phyloP scores from a whole-genome alignment of 2,113 vertebrate species.

The Thinocorus orbignyianus region DNA sequence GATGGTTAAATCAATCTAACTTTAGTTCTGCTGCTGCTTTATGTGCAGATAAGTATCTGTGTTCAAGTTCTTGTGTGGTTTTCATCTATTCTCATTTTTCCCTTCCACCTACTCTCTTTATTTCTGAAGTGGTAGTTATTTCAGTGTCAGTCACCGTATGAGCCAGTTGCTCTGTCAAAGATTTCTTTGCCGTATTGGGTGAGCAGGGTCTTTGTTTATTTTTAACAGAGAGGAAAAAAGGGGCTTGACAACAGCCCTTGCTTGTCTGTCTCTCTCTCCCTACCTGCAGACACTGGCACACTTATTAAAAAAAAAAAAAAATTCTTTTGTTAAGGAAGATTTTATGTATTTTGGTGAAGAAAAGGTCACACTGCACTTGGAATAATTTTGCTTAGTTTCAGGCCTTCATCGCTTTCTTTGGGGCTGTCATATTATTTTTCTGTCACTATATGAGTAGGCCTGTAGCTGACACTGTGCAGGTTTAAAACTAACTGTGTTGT shows the following conservation, averaged over 20 bases:
- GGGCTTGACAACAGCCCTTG: background rate
- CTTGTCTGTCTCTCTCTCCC: background rate
- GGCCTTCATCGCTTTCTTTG: constrained; percentile 15
- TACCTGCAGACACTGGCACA: background rate
- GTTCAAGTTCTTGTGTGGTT: background rate
- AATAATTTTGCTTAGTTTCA: constrained; percentile 44
- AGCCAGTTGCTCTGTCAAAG: background rate
- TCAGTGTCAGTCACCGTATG: background rate
- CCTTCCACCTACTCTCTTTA: background rate
- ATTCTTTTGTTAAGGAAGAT: constrained; percentile 38
- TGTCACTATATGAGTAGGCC: constrained; percentile 28
- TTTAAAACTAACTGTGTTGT: constrained; percentile 59
- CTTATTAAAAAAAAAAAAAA: background rate
- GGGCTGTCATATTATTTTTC: constrained; percentile 58
- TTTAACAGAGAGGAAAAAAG: background rate
- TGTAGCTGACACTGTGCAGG: constrained; percentile 7
- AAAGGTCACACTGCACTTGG: constrained; percentile 64
- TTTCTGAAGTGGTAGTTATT: background rate
- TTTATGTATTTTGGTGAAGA: constrained; percentile 43
- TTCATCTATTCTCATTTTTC: background rate
- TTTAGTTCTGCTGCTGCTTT: background rate
- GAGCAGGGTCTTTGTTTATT: background rate
- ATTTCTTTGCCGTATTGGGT: background rate
- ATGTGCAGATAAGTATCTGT: background rate
- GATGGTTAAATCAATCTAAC: background rate